phyloP scores from a whole-genome alignment of 2,888 invertebrate species.

The Cephalotes varians region DNA sequence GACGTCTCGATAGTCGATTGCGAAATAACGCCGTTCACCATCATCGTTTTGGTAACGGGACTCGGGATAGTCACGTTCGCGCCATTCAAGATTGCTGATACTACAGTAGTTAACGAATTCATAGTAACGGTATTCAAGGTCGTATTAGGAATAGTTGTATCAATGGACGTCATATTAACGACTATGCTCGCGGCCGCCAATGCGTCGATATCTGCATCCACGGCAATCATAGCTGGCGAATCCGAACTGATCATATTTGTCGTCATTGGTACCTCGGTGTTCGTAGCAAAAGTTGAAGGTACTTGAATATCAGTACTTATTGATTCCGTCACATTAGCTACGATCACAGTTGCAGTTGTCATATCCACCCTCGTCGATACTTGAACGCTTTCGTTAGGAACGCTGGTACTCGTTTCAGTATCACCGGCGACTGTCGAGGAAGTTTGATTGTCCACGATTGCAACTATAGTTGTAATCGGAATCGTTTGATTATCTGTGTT shows the following conservation, averaged over 20 bases:
- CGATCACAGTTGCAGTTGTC: conserved; percentile 25
- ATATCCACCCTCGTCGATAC: background rate
- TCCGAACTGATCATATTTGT: background rate
- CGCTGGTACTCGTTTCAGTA: background rate
- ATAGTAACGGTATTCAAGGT: conserved; percentile 25
- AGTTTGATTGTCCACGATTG: background rate
- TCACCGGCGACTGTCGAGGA: background rate
- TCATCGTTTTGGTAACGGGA: conserved; percentile 22
- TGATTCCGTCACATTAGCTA: conserved; percentile 32
- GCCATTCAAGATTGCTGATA: background rate
- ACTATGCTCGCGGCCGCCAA: background rate
- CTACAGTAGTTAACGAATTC: conserved; percentile 21
- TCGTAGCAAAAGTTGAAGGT: background rate
- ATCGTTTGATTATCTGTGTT: background rate
- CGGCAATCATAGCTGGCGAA: background rate
- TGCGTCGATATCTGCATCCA: background rate
- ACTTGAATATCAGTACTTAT: conserved; percentile 23
- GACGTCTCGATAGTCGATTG: background rate
- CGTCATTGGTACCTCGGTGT: background rate
- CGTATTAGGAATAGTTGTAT: background rate
- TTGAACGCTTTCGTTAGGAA: background rate
- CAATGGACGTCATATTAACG: background rate
- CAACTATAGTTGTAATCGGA: background rate
- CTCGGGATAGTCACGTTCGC: conserved; percentile 11
- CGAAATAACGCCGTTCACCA: conserved; percentile 2